These are phyloP conservation scores for Watsonalla cultraria DNA, from an alignment of 2,888 invertebrate genomes.

Conservation along the genomic window DNA sequence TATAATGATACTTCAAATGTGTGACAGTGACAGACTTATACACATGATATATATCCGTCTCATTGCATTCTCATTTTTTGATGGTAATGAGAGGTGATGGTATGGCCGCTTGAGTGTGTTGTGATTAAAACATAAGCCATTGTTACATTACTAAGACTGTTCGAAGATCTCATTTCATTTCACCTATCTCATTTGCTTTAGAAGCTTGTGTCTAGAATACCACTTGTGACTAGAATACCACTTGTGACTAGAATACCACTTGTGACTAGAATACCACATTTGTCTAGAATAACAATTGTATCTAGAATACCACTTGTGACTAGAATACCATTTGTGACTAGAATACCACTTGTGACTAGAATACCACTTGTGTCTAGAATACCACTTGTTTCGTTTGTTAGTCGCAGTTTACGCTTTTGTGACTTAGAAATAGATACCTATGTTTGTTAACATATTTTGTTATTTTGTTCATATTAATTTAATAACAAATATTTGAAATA, in stretches of 20 bases:
- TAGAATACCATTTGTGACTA: no score
- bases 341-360: no score
- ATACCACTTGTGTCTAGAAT: constrained; percentile 6
- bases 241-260: constrained; percentile 8
- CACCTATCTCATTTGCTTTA: constrained; percentile 9
- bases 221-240: neutral
- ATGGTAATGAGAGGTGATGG: neutral
- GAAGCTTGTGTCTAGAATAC: neutral
- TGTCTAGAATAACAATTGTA: no score
- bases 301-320: no score
- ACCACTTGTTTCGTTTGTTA: constrained; percentile 15
- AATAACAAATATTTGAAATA: constrained; percentile 64
- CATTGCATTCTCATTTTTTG: neutral
- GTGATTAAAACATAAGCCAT: neutral
- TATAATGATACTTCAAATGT: no score
- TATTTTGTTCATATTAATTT: constrained; percentile 64
- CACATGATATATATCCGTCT: no score
- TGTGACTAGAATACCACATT: no score
- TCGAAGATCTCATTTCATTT: constrained; percentile 38
- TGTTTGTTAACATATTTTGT: constrained; percentile 75
- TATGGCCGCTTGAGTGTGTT: neutral
- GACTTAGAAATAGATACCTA: constrained; percentile 67
- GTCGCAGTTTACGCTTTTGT: constrained; percentile 42
- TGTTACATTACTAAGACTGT: constrained; percentile 18
- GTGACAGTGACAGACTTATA: no score